Percentiles rank a stretch among this genome's conserved stretches.
These are phyloP conservation scores for Micoletzkya japonica DNA, from an alignment of 2,888 invertebrate genomes.

Conservation along the genomic window DNA sequence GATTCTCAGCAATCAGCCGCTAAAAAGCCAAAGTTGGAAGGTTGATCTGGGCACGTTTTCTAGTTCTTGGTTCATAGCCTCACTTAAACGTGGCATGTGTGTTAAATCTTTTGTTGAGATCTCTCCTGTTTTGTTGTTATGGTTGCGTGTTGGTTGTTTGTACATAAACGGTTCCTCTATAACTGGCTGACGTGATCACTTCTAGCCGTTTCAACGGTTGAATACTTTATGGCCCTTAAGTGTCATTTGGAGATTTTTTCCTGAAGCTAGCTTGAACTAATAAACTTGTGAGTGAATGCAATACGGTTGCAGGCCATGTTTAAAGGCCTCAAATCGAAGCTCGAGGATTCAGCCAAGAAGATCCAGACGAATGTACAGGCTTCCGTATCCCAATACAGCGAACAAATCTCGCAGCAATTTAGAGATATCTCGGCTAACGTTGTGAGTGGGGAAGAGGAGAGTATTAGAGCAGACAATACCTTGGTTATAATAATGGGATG, in stretches of 20 bases:
- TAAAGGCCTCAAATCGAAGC: constrained; percentile 60
- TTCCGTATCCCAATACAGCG: constrained; percentile 50
- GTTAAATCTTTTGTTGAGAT: not conserved
- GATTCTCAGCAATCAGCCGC: constrained; percentile 29
- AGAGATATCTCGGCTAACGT: constrained; percentile 44
- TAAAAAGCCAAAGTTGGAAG: constrained; percentile 31
- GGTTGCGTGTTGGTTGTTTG: constrained; percentile 24
- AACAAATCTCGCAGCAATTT: constrained; percentile 54
- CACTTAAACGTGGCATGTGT: not conserved
- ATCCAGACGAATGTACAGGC: constrained; percentile 47
- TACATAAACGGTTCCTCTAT: constrained; percentile 8
- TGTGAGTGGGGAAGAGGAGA: too few species aligned
- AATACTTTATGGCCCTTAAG: not conserved
- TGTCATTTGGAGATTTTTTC: not conserved
- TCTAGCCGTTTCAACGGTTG: not conserved
- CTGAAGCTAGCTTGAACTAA: too few species aligned
- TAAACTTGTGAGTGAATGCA: too few species aligned
- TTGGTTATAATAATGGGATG: too few species aligned
- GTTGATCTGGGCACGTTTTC: not conserved
- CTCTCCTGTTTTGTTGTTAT: constrained; percentile 1
- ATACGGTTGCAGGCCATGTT: constrained; percentile 48
- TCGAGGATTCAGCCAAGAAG: constrained; percentile 61
- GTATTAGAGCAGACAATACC: too few species aligned
- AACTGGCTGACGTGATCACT: not conserved
- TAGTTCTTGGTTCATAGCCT: not conserved